These are phyloP conservation scores for Chaenodraco wilsoni DNA, from an alignment of 2,797 vertebrate genomes.

Conservation along the genomic window DNA sequence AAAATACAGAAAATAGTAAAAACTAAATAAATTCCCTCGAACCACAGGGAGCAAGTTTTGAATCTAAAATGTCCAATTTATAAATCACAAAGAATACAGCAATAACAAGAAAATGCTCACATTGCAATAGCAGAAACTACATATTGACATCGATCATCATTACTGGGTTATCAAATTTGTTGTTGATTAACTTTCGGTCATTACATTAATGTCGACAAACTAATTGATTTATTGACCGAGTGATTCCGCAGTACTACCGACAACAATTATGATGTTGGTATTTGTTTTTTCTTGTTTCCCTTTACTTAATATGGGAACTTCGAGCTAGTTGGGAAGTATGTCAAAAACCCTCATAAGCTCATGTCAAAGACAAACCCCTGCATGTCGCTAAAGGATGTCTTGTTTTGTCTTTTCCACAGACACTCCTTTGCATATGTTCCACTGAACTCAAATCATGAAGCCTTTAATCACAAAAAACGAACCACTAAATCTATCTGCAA, in stretches of 20 bases:
- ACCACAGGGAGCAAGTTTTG: background rate
- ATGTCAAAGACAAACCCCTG: conserved; percentile 23
- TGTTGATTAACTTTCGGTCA: too few species aligned
- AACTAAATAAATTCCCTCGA: background rate
- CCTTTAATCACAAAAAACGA: conserved; percentile 12
- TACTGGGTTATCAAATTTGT: too few species aligned
- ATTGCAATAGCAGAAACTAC: background rate
- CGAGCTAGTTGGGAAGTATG: too few species aligned
- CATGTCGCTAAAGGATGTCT: background rate
- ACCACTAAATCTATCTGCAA: conserved; percentile 5
- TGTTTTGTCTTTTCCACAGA: conserved; percentile 37
- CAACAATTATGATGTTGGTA: too few species aligned
- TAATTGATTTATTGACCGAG: too few species aligned
- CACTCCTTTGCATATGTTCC: conserved; percentile 17
- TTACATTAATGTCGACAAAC: too few species aligned
- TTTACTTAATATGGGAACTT: too few species aligned
- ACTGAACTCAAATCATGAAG: conserved; percentile 34
- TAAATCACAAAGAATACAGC: background rate
- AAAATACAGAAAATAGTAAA: background rate
- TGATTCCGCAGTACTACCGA: too few species aligned
- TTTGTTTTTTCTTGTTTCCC: too few species aligned
- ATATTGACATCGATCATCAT: background rate
- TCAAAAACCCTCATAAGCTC: too few species aligned
- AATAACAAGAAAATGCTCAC: background rate
- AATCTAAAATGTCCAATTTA: background rate